A percentile compares a stretch with the other conserved stretches of the same genome.
phyloP scores from a whole-genome alignment of 2,888 invertebrate species.

The Volucella inflata region DNA sequence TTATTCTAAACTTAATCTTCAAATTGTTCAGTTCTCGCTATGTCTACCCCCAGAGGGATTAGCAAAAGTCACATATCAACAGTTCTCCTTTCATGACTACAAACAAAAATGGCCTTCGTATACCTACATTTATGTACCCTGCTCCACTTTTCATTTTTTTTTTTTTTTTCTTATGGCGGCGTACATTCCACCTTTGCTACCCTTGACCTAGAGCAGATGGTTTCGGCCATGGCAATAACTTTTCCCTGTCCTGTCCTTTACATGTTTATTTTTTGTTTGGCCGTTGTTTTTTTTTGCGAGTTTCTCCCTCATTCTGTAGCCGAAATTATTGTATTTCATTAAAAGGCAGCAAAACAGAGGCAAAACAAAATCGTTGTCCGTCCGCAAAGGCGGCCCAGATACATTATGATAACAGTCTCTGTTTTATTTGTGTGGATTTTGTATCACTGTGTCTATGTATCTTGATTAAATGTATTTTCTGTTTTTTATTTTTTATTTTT shows the following conservation, averaged over 20 bases:
- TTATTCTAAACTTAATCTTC: too few species aligned
- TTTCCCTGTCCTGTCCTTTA: slow-evolving; percentile 32
- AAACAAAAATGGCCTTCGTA: too few species aligned
- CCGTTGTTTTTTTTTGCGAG: not conserved
- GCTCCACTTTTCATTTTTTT: slow-evolving; percentile 34
- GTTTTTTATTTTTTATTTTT: slow-evolving; percentile 37
- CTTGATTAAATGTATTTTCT: not conserved
- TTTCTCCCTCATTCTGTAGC: slow-evolving; percentile 15
- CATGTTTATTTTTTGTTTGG: not conserved
- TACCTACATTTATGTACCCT: not conserved
- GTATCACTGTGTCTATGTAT: slow-evolving; percentile 13
- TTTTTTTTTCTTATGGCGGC: slow-evolving; percentile 2
- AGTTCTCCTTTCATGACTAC: not conserved
- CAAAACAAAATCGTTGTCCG: slow-evolving; percentile 22
- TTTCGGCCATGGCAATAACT: slow-evolving; percentile 48
- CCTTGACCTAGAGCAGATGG: slow-evolving; percentile 60
- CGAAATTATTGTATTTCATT: slow-evolving; percentile 24
- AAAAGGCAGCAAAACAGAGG: not conserved
- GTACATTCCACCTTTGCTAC: slow-evolving; percentile 42
- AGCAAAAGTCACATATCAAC: not conserved
- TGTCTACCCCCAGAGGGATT: slow-evolving; percentile 14
- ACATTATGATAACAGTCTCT: slow-evolving; percentile 41
- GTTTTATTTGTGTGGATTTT: slow-evolving; percentile 33
- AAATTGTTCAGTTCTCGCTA: not conserved
- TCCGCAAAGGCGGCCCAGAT: not conserved